Percentiles rank a stretch among this genome's conserved stretches.
Conservation (phyloP, 2,888 invertebrate genomes). For the Heliconius ethilla region DNA sequence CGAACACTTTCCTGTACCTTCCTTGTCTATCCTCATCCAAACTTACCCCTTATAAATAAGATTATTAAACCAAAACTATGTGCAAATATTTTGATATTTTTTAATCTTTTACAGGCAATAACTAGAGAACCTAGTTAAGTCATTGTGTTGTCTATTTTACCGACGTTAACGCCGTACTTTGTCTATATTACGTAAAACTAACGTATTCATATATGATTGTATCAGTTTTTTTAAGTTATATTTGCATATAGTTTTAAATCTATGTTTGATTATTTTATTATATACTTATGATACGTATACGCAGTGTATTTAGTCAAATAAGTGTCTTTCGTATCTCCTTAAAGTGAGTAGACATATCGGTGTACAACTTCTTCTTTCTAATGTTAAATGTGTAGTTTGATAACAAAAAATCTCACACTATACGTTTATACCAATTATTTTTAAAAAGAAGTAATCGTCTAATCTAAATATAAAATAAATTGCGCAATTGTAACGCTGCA, state of each 20-base stretch:
- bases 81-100: constrained; percentile 4
- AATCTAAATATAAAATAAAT: not conserved
- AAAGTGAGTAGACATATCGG: constrained; percentile 38
- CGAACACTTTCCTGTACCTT: not conserved
- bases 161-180: not conserved
- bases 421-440: constrained; percentile 14
- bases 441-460: not conserved
- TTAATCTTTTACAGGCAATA: not conserved
- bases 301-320: constrained; percentile 29
- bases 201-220: too few species aligned
- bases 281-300: constrained; percentile 17
- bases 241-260: constrained; percentile 35
- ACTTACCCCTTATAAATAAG: not conserved
- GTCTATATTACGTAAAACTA: not conserved
- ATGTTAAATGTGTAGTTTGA: constrained; percentile 40
- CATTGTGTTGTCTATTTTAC: not conserved
- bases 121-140: not conserved
- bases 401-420: constrained; percentile 19
- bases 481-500: constrained; percentile 8
- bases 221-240: not conserved
- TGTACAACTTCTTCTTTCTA: constrained; percentile 35
- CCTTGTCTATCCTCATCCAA: constrained; percentile 12
- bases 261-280: constrained; percentile 18
- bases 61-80: not conserved
- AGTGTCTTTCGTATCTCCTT: constrained; percentile 31